phyloP scores from a whole-genome alignment of 2,113 vertebrate species.

The Odocoileus virginianus region DNA sequence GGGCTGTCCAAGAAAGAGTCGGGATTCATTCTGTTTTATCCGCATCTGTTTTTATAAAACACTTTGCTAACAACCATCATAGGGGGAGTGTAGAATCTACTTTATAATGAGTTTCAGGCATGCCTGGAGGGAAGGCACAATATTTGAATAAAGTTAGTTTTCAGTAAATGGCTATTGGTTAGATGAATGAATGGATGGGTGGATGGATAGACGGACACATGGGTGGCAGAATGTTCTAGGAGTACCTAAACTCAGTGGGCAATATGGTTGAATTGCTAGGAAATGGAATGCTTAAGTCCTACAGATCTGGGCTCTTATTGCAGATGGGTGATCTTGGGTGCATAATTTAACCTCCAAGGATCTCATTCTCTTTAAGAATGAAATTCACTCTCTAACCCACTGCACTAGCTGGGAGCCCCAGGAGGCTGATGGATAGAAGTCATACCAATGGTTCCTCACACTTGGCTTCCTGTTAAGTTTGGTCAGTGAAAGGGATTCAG shows the following conservation, averaged over 20 bases:
- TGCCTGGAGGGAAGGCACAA: background rate
- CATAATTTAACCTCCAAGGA: background rate
- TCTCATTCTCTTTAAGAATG: background rate
- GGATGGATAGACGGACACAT: background rate
- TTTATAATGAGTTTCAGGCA: background rate
- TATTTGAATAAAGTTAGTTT: background rate
- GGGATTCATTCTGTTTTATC: background rate
- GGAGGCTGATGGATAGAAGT: background rate
- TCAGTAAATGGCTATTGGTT: background rate
- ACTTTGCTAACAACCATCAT: background rate
- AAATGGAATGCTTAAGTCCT: background rate
- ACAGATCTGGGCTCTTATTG: background rate
- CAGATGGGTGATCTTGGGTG: background rate
- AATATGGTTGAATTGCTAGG: background rate
- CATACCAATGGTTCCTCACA: rapidly evolving
- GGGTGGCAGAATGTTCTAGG: background rate
- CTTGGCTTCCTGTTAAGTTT: background rate
- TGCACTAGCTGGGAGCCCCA: background rate
- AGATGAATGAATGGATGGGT: background rate
- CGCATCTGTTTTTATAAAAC: background rate
- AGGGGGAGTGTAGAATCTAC: background rate
- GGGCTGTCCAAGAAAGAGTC: background rate
- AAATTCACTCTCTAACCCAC: background rate
- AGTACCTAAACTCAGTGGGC: background rate
- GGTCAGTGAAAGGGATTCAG: background rate